phyloP scores from a whole-genome alignment of 2,888 invertebrate species.

The Sphinx pinastri region DNA sequence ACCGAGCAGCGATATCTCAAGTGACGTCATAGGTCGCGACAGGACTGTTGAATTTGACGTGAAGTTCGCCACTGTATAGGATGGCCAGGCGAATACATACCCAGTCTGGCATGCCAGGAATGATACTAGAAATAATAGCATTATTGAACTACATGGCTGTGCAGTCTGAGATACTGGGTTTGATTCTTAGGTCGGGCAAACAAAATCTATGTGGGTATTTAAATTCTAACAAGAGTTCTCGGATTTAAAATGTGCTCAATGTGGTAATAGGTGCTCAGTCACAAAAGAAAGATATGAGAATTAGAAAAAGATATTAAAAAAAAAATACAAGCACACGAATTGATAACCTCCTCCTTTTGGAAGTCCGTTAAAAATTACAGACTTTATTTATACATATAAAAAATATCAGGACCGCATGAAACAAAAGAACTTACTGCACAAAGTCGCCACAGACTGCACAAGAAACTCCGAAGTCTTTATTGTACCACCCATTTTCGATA shows the following conservation, averaged over 20 bases:
- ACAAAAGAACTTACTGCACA: constrained; percentile 55
- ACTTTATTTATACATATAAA: background rate
- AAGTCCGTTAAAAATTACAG: background rate
- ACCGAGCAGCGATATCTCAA: constrained; percentile 68
- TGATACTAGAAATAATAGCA: constrained; percentile 56
- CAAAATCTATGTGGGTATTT: no score
- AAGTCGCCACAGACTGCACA: constrained; percentile 54
- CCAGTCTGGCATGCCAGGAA: constrained; percentile 66
- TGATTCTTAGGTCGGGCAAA: background rate
- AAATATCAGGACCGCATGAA: background rate
- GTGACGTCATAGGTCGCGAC: constrained; percentile 57
- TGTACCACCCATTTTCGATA: constrained; percentile 50
- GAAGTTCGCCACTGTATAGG: constrained; percentile 66
- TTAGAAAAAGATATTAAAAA: no score
- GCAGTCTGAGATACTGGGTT: background rate
- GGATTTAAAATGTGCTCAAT: no score
- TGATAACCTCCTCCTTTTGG: no score
- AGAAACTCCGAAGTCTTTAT: constrained; percentile 54
- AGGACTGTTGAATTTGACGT: constrained; percentile 66
- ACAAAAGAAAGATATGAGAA: no score
- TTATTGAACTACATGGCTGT: background rate
- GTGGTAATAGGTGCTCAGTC: no score
- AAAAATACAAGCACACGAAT: no score
- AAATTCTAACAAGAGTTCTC: no score
- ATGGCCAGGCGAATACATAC: constrained; percentile 71